A percentile compares a stretch with the other conserved stretches of the same genome.
phyloP scores from a whole-genome alignment of 2,113 vertebrate species.

The Aegithalos caudatus region DNA sequence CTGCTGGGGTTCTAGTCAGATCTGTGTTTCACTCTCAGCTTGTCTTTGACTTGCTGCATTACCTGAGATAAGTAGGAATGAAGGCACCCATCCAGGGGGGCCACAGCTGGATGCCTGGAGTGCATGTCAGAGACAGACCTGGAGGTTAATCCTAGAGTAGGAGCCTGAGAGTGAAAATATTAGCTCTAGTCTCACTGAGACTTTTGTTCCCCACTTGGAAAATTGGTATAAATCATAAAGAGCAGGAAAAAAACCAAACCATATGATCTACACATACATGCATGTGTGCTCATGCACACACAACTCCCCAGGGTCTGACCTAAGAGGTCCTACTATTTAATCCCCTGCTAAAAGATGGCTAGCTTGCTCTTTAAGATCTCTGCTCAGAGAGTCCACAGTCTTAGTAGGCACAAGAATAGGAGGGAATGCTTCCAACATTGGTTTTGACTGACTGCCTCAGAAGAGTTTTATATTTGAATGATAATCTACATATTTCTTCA shows the following conservation, averaged over 20 bases:
- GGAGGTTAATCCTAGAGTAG: background rate
- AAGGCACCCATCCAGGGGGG: background rate
- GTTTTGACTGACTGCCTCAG: background rate
- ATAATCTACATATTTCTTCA: background rate
- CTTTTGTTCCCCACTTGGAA: background rate
- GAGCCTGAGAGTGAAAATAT: background rate
- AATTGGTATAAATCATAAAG: background rate
- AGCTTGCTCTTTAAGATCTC: background rate
- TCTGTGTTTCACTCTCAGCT: background rate
- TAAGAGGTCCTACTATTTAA: background rate
- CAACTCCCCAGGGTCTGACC: background rate
- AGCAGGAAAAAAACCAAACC: fast-evolving
- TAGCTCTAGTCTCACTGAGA: background rate
- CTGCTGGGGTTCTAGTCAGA: background rate
- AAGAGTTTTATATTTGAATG: background rate
- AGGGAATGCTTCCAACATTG: background rate
- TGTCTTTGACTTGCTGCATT: background rate
- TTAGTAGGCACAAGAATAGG: background rate
- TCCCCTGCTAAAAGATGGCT: background rate
- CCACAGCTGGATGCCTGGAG: background rate
- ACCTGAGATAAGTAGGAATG: background rate
- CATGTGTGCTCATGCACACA: fast-evolving
- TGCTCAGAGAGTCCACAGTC: background rate
- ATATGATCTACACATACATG: background rate
- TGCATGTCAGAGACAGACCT: background rate